Evolutionary conservation across 2,113 vertebrate genomes (phyloP), one percentile per base, ranked within the genome.

Genomic region (Menidia beryllina): DNA sequence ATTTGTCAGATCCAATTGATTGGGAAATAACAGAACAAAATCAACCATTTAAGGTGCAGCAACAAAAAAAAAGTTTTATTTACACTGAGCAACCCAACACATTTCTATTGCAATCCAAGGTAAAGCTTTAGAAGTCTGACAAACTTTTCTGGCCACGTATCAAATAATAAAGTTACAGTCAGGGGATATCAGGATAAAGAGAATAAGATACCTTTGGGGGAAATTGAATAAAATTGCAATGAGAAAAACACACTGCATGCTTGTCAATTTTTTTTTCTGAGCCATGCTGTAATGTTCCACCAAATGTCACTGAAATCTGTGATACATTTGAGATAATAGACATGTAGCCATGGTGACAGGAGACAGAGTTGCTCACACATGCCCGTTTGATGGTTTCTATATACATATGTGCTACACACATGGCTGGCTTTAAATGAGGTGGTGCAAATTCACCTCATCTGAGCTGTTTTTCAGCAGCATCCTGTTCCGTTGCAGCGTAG

Each of bases 241-340:
- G 30, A 10, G 5, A 5, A 34, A 34, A 34, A n/a, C 19, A 13
- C 3, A 6, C 41, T n/a, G 17, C 7, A 19, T 45, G 5, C n/a
- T 19, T 45, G 1, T 45, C 19, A 2, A 14, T n/a, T 19, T 45
- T 45, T n/a, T 19, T 45, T 45, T 45, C 30, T 34, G 30, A n/a
- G 41, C 41, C 41, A 45, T 7, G 17, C 5, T 19, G 41, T 45
- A 11, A 45, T 45, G 41, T n/a, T 27, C 25, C 13, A 51, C 20
- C 21, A 71, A 48, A 49, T 63, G 45, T 47, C n/a, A 54, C 20
- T 39, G 8, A 27, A 49, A 21, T 59, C 30, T 45, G 19, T 21
- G 17, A 26, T 21, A 25, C 19, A n/a, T 63, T 17, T 57, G 45
- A 45, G 53, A 56, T 19, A 49, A 61, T 38, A 6, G 21, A 50